Conservation (phyloP, 2,113 vertebrate species). For the Dryoscopus gambensis region DNA sequence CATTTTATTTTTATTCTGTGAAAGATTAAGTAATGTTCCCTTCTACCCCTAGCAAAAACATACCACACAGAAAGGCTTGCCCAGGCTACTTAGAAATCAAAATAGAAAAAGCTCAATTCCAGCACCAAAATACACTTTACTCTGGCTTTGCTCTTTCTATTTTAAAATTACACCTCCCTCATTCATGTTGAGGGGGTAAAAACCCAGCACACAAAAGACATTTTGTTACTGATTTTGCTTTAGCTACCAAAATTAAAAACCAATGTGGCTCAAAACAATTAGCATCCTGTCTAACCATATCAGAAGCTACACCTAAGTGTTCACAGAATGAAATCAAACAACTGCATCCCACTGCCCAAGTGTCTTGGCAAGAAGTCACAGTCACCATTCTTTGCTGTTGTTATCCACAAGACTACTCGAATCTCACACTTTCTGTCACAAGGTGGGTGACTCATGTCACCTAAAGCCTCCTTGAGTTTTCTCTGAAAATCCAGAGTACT, state of each 20-base stretch:
- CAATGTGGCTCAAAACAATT: background rate
- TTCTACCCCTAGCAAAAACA: background rate
- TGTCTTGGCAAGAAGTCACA: background rate
- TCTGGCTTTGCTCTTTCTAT: background rate
- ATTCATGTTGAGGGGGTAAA: fast-evolving
- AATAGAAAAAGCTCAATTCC: background rate
- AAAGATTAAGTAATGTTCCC: background rate
- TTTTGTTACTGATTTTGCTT: background rate
- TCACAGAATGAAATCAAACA: background rate
- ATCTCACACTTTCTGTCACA: background rate
- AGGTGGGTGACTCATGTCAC: background rate
- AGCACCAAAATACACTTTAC: background rate
- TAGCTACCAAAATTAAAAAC: background rate
- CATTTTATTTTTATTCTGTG: background rate
- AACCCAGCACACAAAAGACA: background rate
- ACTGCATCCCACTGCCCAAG: background rate
- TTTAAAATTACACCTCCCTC: background rate
- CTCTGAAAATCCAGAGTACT: background rate
- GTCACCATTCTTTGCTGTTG: background rate
- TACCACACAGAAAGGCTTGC: background rate
- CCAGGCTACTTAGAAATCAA: background rate
- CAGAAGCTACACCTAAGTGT: background rate
- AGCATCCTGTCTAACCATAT: background rate
- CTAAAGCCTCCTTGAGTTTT: background rate
- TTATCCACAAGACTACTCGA: background rate